A percentile compares a stretch with the other conserved stretches of the same genome.
Evolutionary conservation across 2,797 vertebrate species (phyloP).

Genomic region (Falco columbarius): DNA sequence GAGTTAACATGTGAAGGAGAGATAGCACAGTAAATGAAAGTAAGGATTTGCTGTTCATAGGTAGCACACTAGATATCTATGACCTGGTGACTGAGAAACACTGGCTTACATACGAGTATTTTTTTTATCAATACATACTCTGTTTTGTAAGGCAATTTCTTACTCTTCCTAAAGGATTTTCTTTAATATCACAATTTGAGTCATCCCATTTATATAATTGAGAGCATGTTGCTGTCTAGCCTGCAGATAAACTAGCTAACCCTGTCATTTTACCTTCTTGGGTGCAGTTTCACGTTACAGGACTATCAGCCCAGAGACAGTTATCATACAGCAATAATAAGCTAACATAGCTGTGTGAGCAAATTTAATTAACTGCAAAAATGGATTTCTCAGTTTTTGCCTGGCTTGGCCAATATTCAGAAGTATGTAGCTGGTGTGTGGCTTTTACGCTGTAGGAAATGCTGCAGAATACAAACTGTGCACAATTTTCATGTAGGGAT

Average conservation of each 20-base stretch:
- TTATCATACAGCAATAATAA: slow-evolving; percentile 66
- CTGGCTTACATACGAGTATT: not conserved
- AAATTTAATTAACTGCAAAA: slow-evolving; percentile 70
- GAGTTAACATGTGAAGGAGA: not conserved
- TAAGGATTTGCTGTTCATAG: not conserved
- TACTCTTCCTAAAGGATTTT: not conserved
- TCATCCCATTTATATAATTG: slow-evolving; percentile 31
- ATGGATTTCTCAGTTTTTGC: slow-evolving; percentile 16
- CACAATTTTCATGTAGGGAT: not conserved
- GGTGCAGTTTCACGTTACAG: slow-evolving; percentile 27
- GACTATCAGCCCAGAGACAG: slow-evolving; percentile 56
- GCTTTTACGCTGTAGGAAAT: not conserved
- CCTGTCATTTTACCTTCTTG: slow-evolving; percentile 57
- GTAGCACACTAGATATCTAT: not conserved
- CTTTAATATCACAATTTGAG: slow-evolving; percentile 26
- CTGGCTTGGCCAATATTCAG: slow-evolving; percentile 17
- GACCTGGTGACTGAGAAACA: not conserved
- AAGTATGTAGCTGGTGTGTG: not conserved
- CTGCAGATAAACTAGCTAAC: slow-evolving; percentile 44
- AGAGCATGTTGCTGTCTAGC: slow-evolving; percentile 7
- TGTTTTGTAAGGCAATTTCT: not conserved
- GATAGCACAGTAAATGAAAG: not conserved
- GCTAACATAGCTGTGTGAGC: slow-evolving; percentile 45
- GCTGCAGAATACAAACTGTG: not conserved
- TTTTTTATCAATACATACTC: not conserved